phyloP scores from a whole-genome alignment of 2,113 vertebrate species.

The Hippocampus guttulatus region DNA sequence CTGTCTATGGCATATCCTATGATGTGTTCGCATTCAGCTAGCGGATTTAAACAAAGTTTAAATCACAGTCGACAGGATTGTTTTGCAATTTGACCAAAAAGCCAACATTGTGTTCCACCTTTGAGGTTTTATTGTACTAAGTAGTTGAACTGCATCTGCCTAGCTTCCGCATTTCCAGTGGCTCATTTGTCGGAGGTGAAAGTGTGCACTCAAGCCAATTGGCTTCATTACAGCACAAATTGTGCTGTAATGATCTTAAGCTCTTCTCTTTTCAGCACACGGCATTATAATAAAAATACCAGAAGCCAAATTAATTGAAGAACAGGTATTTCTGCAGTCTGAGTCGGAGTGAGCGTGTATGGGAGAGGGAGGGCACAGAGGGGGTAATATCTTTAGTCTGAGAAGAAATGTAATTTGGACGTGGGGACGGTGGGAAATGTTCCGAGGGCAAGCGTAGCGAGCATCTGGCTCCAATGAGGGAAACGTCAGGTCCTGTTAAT shows the following conservation, averaged over 20 bases:
- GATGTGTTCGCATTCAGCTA: no score
- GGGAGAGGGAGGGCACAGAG: background rate
- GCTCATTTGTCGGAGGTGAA: conserved; percentile 39
- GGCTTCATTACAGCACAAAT: conserved; percentile 43
- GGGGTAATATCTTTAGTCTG: conserved; percentile 25
- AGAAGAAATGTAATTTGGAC: conserved; percentile 51
- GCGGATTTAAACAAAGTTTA: no score
- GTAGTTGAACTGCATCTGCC: conserved; percentile 8
- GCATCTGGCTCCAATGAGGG: conserved; percentile 63
- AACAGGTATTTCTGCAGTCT: conserved; percentile 34
- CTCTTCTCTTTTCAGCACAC: conserved; percentile 35
- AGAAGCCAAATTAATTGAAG: conserved; percentile 46
- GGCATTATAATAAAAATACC: conserved; percentile 40
- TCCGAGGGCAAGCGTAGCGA: conserved; percentile 51
- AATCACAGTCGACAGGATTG: background rate
- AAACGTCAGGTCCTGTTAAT: conserved; percentile 70
- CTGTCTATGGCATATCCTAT: no score
- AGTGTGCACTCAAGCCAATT: conserved; percentile 35
- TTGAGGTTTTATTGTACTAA: background rate
- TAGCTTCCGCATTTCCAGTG: conserved; percentile 28
- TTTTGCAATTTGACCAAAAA: background rate
- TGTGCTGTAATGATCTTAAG: conserved; percentile 40
- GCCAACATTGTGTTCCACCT: background rate
- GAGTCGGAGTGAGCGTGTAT: background rate
- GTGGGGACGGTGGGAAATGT: conserved; percentile 30